phyloP scores from a whole-genome alignment of 2,888 invertebrate genomes.

The Acronicta leporina region DNA sequence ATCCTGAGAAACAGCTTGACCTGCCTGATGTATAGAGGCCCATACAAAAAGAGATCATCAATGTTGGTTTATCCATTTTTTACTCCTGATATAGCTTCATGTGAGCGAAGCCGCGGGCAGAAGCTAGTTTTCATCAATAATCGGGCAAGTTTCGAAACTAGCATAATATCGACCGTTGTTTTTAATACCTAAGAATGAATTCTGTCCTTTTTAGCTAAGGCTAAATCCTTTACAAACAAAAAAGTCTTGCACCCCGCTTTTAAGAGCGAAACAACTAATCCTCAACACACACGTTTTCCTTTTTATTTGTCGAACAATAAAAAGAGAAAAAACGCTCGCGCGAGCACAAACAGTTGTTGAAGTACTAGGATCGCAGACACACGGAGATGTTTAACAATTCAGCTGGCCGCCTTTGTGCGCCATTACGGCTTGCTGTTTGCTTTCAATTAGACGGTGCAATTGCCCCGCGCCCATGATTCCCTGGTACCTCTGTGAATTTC shows the following conservation, averaged over 20 bases:
- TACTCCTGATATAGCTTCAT: too few relatives aligned
- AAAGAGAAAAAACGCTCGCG: slow-evolving; percentile 35
- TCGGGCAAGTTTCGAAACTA: too few relatives aligned
- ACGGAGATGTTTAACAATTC: slow-evolving; percentile 62
- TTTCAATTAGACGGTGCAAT: slow-evolving; percentile 62
- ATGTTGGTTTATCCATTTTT: too few relatives aligned
- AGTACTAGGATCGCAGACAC: slow-evolving; percentile 47
- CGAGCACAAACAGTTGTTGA: slow-evolving; percentile 19
- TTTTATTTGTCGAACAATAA: slow-evolving; percentile 44
- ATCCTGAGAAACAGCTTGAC: too few relatives aligned
- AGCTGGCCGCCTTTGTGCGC: slow-evolving; percentile 49
- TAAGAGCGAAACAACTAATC: slow-evolving; percentile 41
- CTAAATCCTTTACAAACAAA: slow-evolving; percentile 33
- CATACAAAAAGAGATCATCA: too few relatives aligned
- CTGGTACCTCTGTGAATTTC: slow-evolving; percentile 42
- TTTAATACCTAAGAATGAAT: slow-evolving; percentile 4
- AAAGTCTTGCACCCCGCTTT: slow-evolving; percentile 9
- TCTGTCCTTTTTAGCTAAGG: slow-evolving; percentile 6
- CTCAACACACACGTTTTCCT: slow-evolving; percentile 48
- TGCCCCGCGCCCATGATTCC: slow-evolving; percentile 43
- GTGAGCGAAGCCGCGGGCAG: too few relatives aligned
- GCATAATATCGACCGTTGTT: neutral
- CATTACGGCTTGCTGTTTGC: slow-evolving; percentile 56
- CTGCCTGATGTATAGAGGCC: too few relatives aligned
- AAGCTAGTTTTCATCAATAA: too few relatives aligned